Evolutionary conservation across 2,797 vertebrate genomes (phyloP).

Genomic region (Fratercula arctica): DNA sequence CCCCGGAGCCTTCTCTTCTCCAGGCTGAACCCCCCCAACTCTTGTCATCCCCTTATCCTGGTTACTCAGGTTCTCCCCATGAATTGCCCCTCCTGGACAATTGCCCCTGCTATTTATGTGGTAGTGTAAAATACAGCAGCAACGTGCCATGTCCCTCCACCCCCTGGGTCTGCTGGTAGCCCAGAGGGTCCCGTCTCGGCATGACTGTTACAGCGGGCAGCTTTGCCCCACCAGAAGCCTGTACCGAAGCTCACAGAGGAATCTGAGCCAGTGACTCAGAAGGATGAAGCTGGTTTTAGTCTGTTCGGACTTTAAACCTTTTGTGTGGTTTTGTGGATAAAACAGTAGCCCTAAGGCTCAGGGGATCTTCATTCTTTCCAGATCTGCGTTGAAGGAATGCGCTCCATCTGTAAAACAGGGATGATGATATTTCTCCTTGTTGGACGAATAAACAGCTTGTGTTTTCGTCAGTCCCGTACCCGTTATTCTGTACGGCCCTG

Average conservation of each 20-base stretch:
- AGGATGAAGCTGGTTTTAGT: background rate
- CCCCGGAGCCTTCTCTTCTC: background rate
- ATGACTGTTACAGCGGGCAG: background rate
- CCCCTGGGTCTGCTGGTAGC: background rate
- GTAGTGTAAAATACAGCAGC: background rate
- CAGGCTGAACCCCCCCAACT: background rate
- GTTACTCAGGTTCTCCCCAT: background rate
- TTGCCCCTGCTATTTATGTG: background rate
- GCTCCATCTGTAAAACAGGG: background rate
- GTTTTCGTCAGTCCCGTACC: background rate
- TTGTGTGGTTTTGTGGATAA: constrained; percentile 13
- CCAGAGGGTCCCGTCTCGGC: background rate
- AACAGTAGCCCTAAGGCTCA: background rate
- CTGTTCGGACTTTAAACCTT: background rate
- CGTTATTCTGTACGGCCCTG: fast-evolving
- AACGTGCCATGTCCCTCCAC: background rate
- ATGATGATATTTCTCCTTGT: background rate
- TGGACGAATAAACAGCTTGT: background rate
- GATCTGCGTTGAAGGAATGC: background rate
- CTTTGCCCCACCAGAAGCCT: background rate
- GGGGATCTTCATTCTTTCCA: constrained; percentile 1
- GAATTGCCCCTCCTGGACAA: background rate
- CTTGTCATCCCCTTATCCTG: background rate
- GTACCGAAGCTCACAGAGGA: background rate
- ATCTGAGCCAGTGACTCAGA: background rate